phyloP scores from a whole-genome alignment of 2,113 vertebrate genomes.

The Trematomus loennbergii region DNA sequence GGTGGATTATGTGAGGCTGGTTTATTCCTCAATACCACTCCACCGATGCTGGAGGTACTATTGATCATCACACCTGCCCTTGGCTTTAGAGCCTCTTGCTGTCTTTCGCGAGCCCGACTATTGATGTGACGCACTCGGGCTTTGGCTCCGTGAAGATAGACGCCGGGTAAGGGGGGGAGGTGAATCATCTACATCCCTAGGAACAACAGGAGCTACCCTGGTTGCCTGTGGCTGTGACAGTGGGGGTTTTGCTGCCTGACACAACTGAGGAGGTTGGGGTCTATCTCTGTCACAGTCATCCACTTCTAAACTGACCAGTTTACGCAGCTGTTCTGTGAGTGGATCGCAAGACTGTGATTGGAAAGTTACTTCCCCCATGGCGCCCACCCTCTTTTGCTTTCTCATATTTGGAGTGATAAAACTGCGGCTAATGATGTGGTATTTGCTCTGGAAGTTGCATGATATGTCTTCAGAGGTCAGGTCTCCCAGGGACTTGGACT shows the following conservation, averaged over 20 bases:
- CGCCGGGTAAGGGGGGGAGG: conserved; percentile 89
- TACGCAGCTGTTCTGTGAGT: conserved; percentile 92
- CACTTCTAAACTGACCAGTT: conserved; percentile 90
- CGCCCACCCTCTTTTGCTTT: conserved; percentile 77
- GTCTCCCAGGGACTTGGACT: conserved; percentile 97
- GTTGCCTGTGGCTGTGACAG: conserved; percentile 28
- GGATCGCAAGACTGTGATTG: conserved; percentile 85
- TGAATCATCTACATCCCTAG: conserved; percentile 76
- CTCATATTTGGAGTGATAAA: conserved; percentile 88
- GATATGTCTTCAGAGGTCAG: conserved; percentile 97
- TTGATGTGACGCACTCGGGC: conserved; percentile 95
- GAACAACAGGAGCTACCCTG: conserved; percentile 25
- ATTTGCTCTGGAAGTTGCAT: conserved; percentile 97
- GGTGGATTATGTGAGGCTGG: conserved; percentile 73
- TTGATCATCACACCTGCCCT: conserved; percentile 48
- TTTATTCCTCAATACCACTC: conserved; percentile 88
- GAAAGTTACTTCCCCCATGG: conserved; percentile 51
- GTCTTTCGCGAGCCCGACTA: conserved; percentile 92
- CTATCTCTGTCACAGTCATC: conserved; percentile 79
- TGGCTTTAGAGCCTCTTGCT: conserved; percentile 91
- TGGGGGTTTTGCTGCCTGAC: conserved; percentile 31
- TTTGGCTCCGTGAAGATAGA: conserved; percentile 95
- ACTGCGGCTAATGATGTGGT: conserved; percentile 94
- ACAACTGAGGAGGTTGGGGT: conserved; percentile 16
- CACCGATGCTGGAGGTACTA: conserved; percentile 52